Base-by-base conservation (phyloP, 2,113 vertebrate species). In the Athene cunicularia region DNA sequence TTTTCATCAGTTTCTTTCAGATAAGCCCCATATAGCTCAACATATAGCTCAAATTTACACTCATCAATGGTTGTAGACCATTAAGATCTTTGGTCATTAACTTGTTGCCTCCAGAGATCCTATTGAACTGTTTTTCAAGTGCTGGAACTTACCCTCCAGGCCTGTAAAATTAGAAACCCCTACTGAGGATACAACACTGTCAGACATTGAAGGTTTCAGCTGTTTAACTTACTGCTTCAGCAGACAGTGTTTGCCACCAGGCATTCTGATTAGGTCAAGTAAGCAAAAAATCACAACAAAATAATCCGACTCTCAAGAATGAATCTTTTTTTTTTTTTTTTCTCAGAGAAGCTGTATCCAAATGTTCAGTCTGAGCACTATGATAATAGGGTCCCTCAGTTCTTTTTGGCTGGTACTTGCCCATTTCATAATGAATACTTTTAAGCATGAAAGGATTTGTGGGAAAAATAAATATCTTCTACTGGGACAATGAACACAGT, bases 51-150 rank as follows among this genome's bases (percentile, higher is more conserved):
- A 84, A 50, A 95, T 91, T 88, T 90, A 59, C 47, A 77, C 63
- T 94, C 72, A 88, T 82, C 73, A 93, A 23, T 95, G 97, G 20
- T 63, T 80, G 63, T 74, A 97, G 82, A 79, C 86, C 59, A 91
- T 95, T 93, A 92, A 94, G 81, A 86, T 80, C 47, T 92, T 88
- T 93, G 80, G 82, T 86, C 90, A 79, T 92, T 95, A 93, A 93
- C 64, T 92, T 86, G 33, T 79, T 92, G 59, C 83, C 90, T 95
- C 72, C 43, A 81, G 88, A 95, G 73, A 84, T 75, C 39, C 27
- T 91, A 84, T 7, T 92, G 94, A 97, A 89, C 76, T 20, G 37
- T 64, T 96, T 95, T 80, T 95, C 86, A 80, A 84, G 82, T 52
- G 47, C 64, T 86, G 76, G 58, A 88, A 81, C 88, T 95, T 71